Evolutionary conservation across 2,113 vertebrate genomes (phyloP).

Genomic region (Spermophilus dauricus): DNA sequence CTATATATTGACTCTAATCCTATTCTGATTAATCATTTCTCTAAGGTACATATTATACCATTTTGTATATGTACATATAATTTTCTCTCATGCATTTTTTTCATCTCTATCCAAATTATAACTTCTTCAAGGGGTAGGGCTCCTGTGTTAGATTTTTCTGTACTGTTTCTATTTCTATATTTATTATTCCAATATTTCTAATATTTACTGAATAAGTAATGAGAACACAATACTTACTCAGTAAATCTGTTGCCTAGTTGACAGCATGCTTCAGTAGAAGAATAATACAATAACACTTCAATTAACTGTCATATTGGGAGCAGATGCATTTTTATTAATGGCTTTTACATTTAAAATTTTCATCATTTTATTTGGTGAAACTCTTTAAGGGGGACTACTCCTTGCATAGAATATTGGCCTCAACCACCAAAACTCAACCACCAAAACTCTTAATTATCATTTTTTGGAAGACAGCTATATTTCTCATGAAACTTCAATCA

Average conservation of each 20-base stretch:
- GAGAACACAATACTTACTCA: background rate
- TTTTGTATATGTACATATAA: background rate
- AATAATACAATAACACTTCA: background rate
- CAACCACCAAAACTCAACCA: background rate
- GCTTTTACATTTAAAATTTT: background rate
- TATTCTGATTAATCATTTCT: background rate
- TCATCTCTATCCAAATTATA: background rate
- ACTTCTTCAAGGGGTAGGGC: background rate
- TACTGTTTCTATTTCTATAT: background rate
- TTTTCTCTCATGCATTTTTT: background rate
- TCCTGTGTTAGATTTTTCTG: background rate
- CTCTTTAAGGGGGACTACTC: background rate
- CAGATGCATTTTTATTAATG: background rate
- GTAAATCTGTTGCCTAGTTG: background rate
- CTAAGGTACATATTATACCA: background rate
- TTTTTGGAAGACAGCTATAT: background rate
- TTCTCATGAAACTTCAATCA: constrained; percentile 20
- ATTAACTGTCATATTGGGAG: background rate
- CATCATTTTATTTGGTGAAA: background rate
- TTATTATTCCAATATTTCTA: too few relatives aligned
- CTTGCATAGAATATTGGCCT: background rate
- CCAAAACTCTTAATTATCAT: background rate
- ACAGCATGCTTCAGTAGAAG: background rate
- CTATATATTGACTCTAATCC: background rate
- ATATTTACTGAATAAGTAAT: too few relatives aligned